phyloP scores from a whole-genome alignment of 2,113 vertebrate species.

The Scomber colias region DNA sequence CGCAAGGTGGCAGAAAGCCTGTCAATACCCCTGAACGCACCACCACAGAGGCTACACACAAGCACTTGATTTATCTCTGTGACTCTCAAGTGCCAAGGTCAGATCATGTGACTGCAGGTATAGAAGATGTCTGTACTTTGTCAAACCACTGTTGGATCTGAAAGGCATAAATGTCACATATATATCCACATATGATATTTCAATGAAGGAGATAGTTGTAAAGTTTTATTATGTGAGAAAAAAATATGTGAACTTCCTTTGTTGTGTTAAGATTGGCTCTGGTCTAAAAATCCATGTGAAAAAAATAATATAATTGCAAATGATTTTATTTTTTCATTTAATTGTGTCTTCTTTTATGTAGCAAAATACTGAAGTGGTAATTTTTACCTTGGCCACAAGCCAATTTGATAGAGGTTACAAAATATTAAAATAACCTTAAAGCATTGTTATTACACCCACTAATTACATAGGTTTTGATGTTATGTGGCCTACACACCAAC shows the following conservation, averaged over 20 bases:
- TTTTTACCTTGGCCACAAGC: not conserved
- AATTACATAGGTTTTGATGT: not conserved
- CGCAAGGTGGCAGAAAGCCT: conserved; percentile 64
- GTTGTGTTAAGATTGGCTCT: not conserved
- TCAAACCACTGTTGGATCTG: no score
- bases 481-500: no score
- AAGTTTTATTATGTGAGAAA: not conserved
- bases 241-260: not conserved
- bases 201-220: not conserved
- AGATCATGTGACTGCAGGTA: not conserved
- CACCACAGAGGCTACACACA: conserved; percentile 4
- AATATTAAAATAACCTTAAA: not conserved
- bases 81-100: conserved; percentile 12
- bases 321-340: no score
- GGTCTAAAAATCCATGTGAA: no score
- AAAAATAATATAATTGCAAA: no score
- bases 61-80: conserved; percentile 3
- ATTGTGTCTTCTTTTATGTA: not conserved
- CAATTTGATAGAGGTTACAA: no score
- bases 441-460: not conserved
- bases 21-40: not conserved
- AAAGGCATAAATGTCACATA: no score
- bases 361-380: not conserved
- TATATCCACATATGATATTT: not conserved
- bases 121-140: not conserved